A percentile compares a stretch with the other conserved stretches of the same genome.
Evolutionary conservation across 1,140 invertebrate species (phyloP).

Genomic region (Thaumatotibia leucotreta): DNA sequence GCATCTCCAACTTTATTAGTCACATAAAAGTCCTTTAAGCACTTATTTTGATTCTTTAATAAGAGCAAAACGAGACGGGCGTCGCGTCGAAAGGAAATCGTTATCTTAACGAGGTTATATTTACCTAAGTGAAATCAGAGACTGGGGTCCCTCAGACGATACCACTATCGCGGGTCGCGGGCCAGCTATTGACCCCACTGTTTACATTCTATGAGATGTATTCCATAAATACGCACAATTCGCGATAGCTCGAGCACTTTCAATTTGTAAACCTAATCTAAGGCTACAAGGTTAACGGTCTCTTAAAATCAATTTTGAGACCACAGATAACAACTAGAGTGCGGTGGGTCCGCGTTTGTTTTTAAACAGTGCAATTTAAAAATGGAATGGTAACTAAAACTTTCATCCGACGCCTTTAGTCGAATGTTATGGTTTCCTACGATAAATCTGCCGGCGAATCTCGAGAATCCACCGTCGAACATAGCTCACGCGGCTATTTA

Average conservation of each 20-base stretch:
- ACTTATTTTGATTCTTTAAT: slow-evolving; percentile 41
- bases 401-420: slow-evolving; percentile 61
- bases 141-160: slow-evolving; percentile 53
- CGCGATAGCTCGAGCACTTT: slow-evolving; percentile 43
- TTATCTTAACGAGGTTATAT: slow-evolving; percentile 69
- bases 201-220: slow-evolving; percentile 51
- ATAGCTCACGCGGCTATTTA: slow-evolving; percentile 55
- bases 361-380: slow-evolving; percentile 57
- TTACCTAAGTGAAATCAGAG: slow-evolving; percentile 64
- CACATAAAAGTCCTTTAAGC: slow-evolving; percentile 49
- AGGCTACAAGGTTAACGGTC: slow-evolving; percentile 32
- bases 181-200: slow-evolving; percentile 70
- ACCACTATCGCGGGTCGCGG: slow-evolving; percentile 61
- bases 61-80: slow-evolving; percentile 52
- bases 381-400: slow-evolving; percentile 58
- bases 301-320: slow-evolving; percentile 39
- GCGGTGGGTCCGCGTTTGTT: slow-evolving; percentile 30
- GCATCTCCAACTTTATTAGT: slow-evolving; percentile 28
- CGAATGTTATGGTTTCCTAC: slow-evolving; percentile 44
- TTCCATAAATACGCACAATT: slow-evolving; percentile 41
- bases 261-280: slow-evolving; percentile 53
- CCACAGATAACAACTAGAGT: slow-evolving; percentile 18
- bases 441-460: slow-evolving; percentile 63
- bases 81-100: slow-evolving; percentile 61
- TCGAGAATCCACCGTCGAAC: slow-evolving; percentile 45